Base-by-base conservation (phyloP, 2,888 invertebrate species). In the Oxyteleia sp. region DNA sequence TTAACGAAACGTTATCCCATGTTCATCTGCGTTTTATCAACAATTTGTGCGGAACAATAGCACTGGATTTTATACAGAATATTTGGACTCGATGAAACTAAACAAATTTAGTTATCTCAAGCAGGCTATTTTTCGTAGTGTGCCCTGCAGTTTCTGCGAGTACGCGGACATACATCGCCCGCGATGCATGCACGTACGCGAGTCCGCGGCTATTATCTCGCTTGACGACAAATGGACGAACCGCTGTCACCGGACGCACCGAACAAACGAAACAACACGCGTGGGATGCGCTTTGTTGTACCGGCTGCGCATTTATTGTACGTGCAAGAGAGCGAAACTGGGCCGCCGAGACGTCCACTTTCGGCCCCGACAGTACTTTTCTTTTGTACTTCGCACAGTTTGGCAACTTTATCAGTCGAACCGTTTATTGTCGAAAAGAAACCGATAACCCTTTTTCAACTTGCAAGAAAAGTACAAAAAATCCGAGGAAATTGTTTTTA, bases 181-280 rank as follows among this genome's bases (percentile, higher is more conserved):
- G 11, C 20, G 13, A 53, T 35, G 20, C 18, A 26, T 29, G 26
- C 32, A 29, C 43, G n/a, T 20, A 5, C 20, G 4, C 13, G 38
- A 23, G 20, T 5, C 35, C 35, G 41, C 15, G 51, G 38, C 68
- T 74, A 68, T 74, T 74, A 74, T 81, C 72, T 74, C 61, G n/a
- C 26, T 55, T 47, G 38, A 32, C 74, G 80, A 81, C 61, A 74
- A 74, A 81, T 68, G 74, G 45, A 81, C 64, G 47, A 68, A 59
- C 57, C 49, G 63, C 63, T 59, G 72, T 63, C 59, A 51, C 64
- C 49, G 57, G 75, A 66, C 57, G 41, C 29, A 41, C 18, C 49
- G 49, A 47, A 66, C 75, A 75, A 80, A 59, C 51, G 66, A 72
- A 80, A 80, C 72, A 66, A 57, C 71, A 59, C 61, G 72, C 59